Conservation (phyloP, 1,140 invertebrate species). For the Drosophila pectinifera region DNA sequence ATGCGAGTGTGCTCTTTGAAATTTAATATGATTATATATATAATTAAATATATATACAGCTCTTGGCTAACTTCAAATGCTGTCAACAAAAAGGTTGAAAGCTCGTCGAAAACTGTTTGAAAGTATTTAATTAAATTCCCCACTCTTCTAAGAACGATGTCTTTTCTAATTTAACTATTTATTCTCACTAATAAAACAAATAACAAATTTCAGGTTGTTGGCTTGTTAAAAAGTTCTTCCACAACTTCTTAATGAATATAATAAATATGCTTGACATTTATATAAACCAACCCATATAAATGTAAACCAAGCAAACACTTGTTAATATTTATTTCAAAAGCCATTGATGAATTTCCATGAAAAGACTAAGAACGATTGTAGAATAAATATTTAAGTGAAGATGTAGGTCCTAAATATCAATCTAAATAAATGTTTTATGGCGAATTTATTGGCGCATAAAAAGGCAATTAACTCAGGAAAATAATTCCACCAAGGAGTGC, state of each 20-base stretch:
- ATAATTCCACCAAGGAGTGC: conserved; percentile 10
- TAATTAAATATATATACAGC: no score
- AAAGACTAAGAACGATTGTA: not conserved
- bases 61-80: not conserved
- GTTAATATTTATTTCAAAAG: not conserved
- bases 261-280: not conserved
- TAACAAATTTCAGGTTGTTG: no score
- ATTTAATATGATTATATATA: no score
- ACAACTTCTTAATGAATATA: no score
- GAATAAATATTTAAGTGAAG: conserved; percentile 7
- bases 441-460: conserved; percentile 42
- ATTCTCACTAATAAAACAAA: no score
- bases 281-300: not conserved
- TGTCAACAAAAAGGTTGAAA: not conserved
- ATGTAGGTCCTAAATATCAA: conserved; percentile 4
- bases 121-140: no score
- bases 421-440: conserved; percentile 25
- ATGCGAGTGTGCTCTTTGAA: not conserved
- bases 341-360: not conserved
- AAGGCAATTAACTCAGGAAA: conserved; percentile 34
- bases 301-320: not conserved
- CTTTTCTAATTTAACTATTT: not conserved
- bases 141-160: not conserved
- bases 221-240: no score
- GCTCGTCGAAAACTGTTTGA: no score